These are phyloP conservation scores for Epinephelus lanceolatus DNA, from an alignment of 2,113 vertebrate species.

Conservation along the genomic window DNA sequence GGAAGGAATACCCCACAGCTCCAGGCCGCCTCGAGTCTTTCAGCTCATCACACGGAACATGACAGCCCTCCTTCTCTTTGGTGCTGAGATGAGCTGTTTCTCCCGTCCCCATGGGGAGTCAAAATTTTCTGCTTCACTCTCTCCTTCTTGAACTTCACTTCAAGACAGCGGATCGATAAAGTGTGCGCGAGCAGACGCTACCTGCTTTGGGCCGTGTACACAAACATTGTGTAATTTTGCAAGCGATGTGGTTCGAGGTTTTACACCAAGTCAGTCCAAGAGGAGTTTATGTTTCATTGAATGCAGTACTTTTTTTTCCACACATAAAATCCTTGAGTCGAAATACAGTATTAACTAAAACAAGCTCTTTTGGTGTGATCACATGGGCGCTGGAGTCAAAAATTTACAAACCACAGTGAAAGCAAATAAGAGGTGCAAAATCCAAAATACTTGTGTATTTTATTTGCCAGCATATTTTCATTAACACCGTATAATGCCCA, in stretches of 20 bases:
- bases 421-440: not conserved
- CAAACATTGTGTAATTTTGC: slow-evolving; percentile 73
- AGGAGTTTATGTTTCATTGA: slow-evolving; percentile 61
- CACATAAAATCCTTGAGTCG: slow-evolving; percentile 32
- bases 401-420: not conserved
- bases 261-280: slow-evolving; percentile 43
- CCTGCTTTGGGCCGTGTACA: slow-evolving; percentile 73
- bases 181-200: slow-evolving; percentile 57
- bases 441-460: slow-evolving; percentile 7
- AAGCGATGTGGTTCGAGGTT: slow-evolving; percentile 61
- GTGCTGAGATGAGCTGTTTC: slow-evolving; percentile 79
- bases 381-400: not conserved
- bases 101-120: slow-evolving; percentile 75
- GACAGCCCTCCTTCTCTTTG: slow-evolving; percentile 85
- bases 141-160: slow-evolving; percentile 80
- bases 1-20: slow-evolving; percentile 79
- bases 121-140: slow-evolving; percentile 71
- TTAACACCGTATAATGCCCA: slow-evolving; percentile 22
- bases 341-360: slow-evolving; percentile 33
- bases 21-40: slow-evolving; percentile 78
- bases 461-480: slow-evolving; percentile 26
- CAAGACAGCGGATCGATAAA: slow-evolving; percentile 81
- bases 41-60: slow-evolving; percentile 85
- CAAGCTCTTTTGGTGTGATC: slow-evolving; percentile 5
- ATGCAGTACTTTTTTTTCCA: slow-evolving; percentile 22